A percentile compares a stretch with the other conserved stretches of the same genome.
These are phyloP conservation scores for Tyto alba DNA, from an alignment of 2,113 vertebrate species.

Conservation along the genomic window DNA sequence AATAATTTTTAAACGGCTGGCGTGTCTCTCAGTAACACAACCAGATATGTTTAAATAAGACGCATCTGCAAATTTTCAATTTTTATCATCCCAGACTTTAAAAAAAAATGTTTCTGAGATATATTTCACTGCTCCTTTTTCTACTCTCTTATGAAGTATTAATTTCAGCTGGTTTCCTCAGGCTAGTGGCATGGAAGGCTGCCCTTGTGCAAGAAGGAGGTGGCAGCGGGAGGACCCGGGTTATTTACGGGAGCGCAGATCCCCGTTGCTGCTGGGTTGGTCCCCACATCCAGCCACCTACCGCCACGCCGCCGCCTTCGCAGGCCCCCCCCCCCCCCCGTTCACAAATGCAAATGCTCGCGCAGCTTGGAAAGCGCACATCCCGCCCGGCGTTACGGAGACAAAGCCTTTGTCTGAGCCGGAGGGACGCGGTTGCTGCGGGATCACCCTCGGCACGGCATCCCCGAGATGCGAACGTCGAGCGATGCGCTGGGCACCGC, in stretches of 20 bases:
- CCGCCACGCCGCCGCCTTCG: neutral
- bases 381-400: neutral
- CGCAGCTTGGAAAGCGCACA: rapidly evolving
- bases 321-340: too few relatives aligned
- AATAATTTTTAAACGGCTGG: neutral
- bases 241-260: neutral
- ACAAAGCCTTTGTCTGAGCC: neutral
- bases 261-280: too few relatives aligned
- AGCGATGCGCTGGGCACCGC: neutral
- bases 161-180: neutral
- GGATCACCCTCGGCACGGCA: rapidly evolving
- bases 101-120: neutral
- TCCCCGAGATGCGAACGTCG: rapidly evolving
- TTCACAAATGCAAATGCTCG: neutral
- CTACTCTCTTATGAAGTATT: neutral
- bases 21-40: neutral
- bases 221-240: neutral
- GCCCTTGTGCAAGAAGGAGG: neutral
- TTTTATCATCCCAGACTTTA: neutral
- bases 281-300: neutral
- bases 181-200: neutral
- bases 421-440: neutral
- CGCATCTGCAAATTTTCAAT: neutral
- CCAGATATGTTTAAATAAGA: conserved; percentile 11
- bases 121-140: neutral